Conservation (phyloP, 2,113 vertebrate species). For the Plecturocebus donacophilus region DNA sequence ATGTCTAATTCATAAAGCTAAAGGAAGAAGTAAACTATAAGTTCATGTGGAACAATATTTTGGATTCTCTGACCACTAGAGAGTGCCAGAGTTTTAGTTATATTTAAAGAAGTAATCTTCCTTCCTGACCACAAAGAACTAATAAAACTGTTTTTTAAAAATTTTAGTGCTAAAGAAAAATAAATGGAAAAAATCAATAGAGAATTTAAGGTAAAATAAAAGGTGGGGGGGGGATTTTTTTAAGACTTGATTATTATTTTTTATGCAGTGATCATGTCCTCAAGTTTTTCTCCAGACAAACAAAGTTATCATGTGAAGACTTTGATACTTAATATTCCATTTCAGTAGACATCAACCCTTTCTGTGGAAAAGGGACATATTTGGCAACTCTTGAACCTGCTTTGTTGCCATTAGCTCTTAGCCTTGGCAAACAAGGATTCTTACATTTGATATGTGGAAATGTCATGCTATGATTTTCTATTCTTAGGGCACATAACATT, state of each 20-base stretch:
- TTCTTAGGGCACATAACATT: neutral
- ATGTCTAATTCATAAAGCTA: neutral
- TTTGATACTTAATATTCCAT: too few species aligned
- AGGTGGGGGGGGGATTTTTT: neutral
- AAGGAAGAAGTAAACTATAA: neutral
- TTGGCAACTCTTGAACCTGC: neutral
- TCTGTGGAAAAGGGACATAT: neutral
- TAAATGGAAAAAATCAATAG: neutral
- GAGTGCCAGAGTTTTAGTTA: neutral
- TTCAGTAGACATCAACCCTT: fast-evolving
- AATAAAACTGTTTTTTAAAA: neutral
- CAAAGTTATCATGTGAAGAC: neutral
- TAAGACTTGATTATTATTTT: neutral
- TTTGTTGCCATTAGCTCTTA: neutral
- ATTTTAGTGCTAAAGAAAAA: neutral
- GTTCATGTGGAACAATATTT: neutral
- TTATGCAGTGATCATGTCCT: neutral
- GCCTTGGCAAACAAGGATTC: neutral
- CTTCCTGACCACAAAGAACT: neutral
- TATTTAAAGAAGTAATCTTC: neutral
- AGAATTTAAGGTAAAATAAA: neutral
- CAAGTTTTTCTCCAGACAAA: neutral
- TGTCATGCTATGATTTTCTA: neutral
- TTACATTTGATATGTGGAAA: neutral
- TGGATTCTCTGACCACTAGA: neutral